Evolutionary conservation across 92 coral and sea anemone species (phyloP), one percentile per base, ranked within the genome.

Genomic region (Actinernus sp.): DNA sequence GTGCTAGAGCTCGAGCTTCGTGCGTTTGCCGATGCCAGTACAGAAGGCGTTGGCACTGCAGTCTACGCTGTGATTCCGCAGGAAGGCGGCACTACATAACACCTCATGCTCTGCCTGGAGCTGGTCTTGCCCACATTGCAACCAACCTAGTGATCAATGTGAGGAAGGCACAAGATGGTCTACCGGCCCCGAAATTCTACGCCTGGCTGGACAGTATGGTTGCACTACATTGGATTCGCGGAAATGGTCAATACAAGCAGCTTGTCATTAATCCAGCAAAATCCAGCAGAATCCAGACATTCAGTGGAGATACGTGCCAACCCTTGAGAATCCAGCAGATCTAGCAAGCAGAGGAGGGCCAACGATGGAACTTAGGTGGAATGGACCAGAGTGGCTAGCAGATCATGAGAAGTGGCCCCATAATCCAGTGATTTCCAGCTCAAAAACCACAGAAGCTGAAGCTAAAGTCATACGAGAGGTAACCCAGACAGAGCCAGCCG

Each of bases 151-250:
- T 54, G 25, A 40, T 20, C 0, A 64, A 75, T 4, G 55, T 56
- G 4, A 34, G 19, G 0, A 54, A 54, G 1, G 67, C 74, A 2
- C 47, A 53, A 18, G 25, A 65, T 40, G 16, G 31, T 19, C 1
- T 53, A 1, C 65, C 55, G 5, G 3, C 9, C 38, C 31, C 38
- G 0, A 63, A 40, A 31, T 31, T 63, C 17, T 51, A 27, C 31
- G 53, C 48, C n/a, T 75, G 74, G 82, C 48, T 64, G 24, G 74
- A 64, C 74, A 53, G 73, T 66, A 75, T 74, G n/a, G 82, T 75
- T 0, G 74, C 67, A 14, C 28, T 75, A 9, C 26, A 33, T 22
- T 71, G 87, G 87, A 72, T 80, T 3, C 2, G 32, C 5, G 55
- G 81, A 2, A 30, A 33, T 7, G 64, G 87, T 11, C 56, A 70